Evolutionary conservation across 2,113 vertebrate species (phyloP).

Genomic region (Agapornis roseicollis): DNA sequence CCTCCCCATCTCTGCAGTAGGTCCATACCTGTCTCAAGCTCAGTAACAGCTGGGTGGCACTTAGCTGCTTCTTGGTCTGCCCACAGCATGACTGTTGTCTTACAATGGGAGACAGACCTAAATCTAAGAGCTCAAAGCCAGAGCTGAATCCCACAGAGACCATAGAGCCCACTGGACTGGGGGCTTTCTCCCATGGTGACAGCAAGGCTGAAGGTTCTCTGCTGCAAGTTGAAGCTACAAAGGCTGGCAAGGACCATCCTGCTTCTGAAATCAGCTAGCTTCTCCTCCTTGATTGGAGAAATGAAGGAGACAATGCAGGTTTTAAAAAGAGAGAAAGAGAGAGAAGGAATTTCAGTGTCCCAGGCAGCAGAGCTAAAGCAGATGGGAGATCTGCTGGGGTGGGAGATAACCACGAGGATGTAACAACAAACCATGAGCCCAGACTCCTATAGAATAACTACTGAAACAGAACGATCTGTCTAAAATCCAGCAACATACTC

Average conservation of each 20-base stretch:
- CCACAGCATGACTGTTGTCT: neutral
- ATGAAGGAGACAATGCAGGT: neutral
- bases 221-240: neutral
- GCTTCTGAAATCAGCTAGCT: neutral
- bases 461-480: neutral
- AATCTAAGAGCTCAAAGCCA: neutral
- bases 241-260: neutral
- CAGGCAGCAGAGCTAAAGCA: neutral
- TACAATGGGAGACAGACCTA: neutral
- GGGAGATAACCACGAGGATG: neutral
- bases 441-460: neutral
- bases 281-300: neutral
- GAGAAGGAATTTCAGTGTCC: neutral
- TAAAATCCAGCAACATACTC: neutral
- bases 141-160: neutral
- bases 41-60: neutral
- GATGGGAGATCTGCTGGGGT: neutral
- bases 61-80: neutral
- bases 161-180: rapidly evolving
- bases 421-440: neutral
- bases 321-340: neutral
- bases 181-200: rapidly evolving
- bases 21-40: neutral
- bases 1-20: neutral
- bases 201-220: neutral